Evolutionary conservation across 37 sponge, comb jelly and placozoan genomes (phyloP).

Genomic region (Ianthella basta): DNA sequence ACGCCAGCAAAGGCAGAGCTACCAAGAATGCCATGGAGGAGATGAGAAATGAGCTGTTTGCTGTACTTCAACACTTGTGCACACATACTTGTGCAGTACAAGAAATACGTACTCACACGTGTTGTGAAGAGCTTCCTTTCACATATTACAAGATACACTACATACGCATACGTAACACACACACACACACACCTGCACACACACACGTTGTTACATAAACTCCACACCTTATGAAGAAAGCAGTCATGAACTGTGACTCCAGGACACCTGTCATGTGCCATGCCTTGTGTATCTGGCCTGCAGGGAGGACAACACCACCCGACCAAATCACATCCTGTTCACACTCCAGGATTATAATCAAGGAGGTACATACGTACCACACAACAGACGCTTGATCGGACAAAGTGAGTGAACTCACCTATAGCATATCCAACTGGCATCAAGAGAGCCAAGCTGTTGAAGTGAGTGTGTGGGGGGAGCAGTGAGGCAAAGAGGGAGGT

Average conservation of each 20-base stretch:
- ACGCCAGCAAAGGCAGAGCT: too few species aligned
- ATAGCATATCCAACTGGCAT: not conserved
- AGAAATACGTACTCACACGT: not conserved
- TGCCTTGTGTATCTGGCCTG: not conserved
- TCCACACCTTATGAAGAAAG: not conserved
- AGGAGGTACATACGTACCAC: too few species aligned
- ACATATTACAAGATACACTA: not conserved
- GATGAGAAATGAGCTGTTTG: not conserved
- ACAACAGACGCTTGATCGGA: too few species aligned
- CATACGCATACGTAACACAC: not conserved
- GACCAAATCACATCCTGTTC: not conserved
- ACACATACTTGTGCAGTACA: not conserved
- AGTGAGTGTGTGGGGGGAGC: too few species aligned
- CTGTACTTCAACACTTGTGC: not conserved
- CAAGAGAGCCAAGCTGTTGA: not conserved
- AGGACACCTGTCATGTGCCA: not conserved
- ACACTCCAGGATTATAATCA: not conserved
- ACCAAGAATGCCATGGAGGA: not conserved
- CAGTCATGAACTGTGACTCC: not conserved
- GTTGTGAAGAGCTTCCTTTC: too few species aligned
- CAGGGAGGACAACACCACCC: not conserved
- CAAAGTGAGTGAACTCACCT: too few species aligned
- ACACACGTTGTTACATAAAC: not conserved
- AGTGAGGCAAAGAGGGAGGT: not conserved
- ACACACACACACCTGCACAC: slow-evolving; percentile 10